A percentile compares a stretch with the other conserved stretches of the same genome.
These are phyloP conservation scores for Cactoblastis cactorum DNA, from an alignment of 2,888 invertebrate genomes.

Conservation along the genomic window DNA sequence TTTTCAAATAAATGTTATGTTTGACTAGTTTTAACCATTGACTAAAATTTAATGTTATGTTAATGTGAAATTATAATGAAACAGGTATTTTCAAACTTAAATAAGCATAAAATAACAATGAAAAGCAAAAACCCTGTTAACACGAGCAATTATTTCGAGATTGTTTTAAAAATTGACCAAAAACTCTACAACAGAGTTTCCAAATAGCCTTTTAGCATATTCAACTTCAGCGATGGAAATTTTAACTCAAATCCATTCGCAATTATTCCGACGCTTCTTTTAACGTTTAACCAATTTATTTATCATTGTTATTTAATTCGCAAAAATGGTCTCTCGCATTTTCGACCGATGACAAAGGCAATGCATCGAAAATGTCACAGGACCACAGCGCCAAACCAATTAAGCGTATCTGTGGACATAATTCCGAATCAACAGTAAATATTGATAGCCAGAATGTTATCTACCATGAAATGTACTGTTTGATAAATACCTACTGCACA, in stretches of 20 bases:
- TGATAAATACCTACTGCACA: too few relatives aligned
- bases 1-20: too few relatives aligned
- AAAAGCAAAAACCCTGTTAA: background rate
- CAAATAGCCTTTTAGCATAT: slow-evolving; percentile 9
- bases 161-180: slow-evolving; percentile 5
- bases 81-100: too few relatives aligned
- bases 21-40: too few relatives aligned
- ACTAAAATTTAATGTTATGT: too few relatives aligned
- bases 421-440: slow-evolving; percentile 34
- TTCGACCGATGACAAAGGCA: slow-evolving; percentile 74
- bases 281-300: slow-evolving; percentile 20
- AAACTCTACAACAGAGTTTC: background rate
- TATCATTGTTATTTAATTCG: slow-evolving; percentile 51
- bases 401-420: slow-evolving; percentile 71
- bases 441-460: background rate
- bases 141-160: background rate
- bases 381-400: slow-evolving; percentile 75
- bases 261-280: slow-evolving; percentile 16
- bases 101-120: background rate
- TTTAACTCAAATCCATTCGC: slow-evolving; percentile 7
- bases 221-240: slow-evolving; percentile 3
- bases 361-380: slow-evolving; percentile 71
- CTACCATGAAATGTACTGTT: too few relatives aligned
- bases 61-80: too few relatives aligned
- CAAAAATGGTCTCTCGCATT: slow-evolving; percentile 53